Conservation (phyloP, 1,140 invertebrate genomes). For the Diorhabda sublineata region DNA sequence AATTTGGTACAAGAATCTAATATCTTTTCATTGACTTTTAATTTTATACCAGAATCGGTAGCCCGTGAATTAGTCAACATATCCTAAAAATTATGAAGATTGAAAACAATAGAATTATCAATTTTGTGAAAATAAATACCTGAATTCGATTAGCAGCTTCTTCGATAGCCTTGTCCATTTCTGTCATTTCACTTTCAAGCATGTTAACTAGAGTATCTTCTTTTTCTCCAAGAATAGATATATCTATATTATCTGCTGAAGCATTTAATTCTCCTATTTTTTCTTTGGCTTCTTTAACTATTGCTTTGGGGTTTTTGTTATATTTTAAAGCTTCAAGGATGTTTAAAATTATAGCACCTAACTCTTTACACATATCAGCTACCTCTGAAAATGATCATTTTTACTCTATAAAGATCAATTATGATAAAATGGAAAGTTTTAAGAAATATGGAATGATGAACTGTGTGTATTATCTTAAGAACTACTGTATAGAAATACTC, state of each 20-base stretch:
- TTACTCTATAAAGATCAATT: too few species aligned
- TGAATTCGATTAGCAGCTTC: slow-evolving; percentile 78
- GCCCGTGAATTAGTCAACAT: slow-evolving; percentile 80
- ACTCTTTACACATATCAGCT: slow-evolving; percentile 57
- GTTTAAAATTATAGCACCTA: slow-evolving; percentile 50
- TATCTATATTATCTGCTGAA: slow-evolving; percentile 50
- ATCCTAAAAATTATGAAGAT: slow-evolving; percentile 54
- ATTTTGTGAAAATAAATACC: slow-evolving; percentile 45
- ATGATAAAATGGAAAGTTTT: too few species aligned
- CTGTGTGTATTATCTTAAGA: too few species aligned
- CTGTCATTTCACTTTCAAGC: slow-evolving; percentile 81
- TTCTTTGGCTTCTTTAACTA: slow-evolving; percentile 45
- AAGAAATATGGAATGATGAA: too few species aligned
- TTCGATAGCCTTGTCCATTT: slow-evolving; percentile 86
- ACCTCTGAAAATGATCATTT: slow-evolving; percentile 49
- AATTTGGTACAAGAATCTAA: slow-evolving; percentile 92
- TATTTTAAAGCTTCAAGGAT: slow-evolving; percentile 50
- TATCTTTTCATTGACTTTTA: slow-evolving; percentile 97
- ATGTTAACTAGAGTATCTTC: slow-evolving; percentile 60
- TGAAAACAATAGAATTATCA: not conserved
- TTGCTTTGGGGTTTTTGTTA: slow-evolving; percentile 30
- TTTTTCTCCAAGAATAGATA: slow-evolving; percentile 48
- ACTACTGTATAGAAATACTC: too few species aligned
- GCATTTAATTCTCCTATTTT: slow-evolving; percentile 56
- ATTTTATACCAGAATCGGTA: slow-evolving; percentile 86